Conservation (phyloP, 2,888 invertebrate genomes). For the Mimachlamys varia region DNA sequence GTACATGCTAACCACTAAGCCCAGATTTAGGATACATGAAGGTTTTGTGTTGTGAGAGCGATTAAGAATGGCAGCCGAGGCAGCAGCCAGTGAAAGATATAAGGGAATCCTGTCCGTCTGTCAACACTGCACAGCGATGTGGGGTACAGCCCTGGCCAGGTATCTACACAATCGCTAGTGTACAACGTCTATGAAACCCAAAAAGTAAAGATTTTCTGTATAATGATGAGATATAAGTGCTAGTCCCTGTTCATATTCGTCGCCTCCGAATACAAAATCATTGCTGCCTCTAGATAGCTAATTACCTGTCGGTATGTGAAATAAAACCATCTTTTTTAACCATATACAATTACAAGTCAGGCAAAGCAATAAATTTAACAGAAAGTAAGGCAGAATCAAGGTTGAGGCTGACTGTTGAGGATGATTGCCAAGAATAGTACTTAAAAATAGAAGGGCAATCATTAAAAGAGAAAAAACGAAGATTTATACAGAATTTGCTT, state of each 20-base stretch:
- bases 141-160: background rate
- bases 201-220: background rate
- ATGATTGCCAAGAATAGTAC: background rate
- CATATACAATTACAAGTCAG: background rate
- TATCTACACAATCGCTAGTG: background rate
- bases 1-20: background rate
- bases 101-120: background rate
- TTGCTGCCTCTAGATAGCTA: background rate
- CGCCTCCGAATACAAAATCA: background rate
- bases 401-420: background rate
- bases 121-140: slow-evolving; percentile 10
- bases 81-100: background rate
- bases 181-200: background rate
- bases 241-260: background rate
- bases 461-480: background rate
- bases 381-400: background rate
- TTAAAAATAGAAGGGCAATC: background rate
- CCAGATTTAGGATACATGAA: background rate
- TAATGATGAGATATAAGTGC: slow-evolving; percentile 21
- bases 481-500: background rate
- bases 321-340: background rate
- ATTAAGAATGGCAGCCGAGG: background rate
- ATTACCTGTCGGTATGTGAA: background rate
- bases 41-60: background rate
- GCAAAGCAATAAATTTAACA: background rate